These are phyloP conservation scores for Philypnodon macrostomus DNA, from an alignment of 2,797 vertebrate species.

Conservation along the genomic window DNA sequence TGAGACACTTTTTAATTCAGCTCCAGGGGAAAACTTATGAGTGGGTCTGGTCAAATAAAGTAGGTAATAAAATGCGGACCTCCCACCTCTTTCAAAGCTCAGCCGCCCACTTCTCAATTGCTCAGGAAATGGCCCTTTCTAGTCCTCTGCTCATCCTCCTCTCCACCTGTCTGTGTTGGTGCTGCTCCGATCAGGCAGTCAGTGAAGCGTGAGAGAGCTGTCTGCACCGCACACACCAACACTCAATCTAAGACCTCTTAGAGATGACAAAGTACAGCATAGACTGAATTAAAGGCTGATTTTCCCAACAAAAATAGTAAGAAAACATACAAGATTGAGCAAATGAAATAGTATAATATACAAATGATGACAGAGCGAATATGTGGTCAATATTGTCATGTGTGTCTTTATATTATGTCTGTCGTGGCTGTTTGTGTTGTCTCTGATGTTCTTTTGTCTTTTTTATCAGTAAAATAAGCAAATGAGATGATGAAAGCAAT, in stretches of 20 bases:
- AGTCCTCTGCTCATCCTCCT: not conserved
- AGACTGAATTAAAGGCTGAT: conserved; percentile 33
- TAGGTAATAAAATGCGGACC: conserved; percentile 43
- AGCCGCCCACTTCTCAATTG: conserved; percentile 43
- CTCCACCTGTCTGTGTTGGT: conserved; percentile 14
- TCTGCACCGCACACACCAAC: conserved; percentile 35
- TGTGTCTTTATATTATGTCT: too few relatives aligned
- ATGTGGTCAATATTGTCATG: too few relatives aligned
- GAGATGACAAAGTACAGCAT: conserved; percentile 24
- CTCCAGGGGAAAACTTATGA: conserved; percentile 31
- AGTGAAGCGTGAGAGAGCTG: conserved; percentile 46
- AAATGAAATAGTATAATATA: too few relatives aligned
- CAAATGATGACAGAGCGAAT: too few relatives aligned
- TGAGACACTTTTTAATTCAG: conserved; percentile 40
- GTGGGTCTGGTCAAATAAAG: conserved; percentile 48
- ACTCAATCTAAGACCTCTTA: conserved; percentile 23
- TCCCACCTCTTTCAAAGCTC: conserved; percentile 19
- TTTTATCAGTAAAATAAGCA: too few relatives aligned
- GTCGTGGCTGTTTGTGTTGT: too few relatives aligned
- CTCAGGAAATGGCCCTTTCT: conserved; percentile 24
- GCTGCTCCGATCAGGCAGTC: conserved; percentile 39
- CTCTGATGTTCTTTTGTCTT: too few relatives aligned
- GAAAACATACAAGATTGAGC: too few relatives aligned
- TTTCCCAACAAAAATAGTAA: too few relatives aligned
- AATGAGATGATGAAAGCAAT: too few relatives aligned